Evolutionary conservation across 2,113 vertebrate species (phyloP).

Genomic region (Neogale vison): DNA sequence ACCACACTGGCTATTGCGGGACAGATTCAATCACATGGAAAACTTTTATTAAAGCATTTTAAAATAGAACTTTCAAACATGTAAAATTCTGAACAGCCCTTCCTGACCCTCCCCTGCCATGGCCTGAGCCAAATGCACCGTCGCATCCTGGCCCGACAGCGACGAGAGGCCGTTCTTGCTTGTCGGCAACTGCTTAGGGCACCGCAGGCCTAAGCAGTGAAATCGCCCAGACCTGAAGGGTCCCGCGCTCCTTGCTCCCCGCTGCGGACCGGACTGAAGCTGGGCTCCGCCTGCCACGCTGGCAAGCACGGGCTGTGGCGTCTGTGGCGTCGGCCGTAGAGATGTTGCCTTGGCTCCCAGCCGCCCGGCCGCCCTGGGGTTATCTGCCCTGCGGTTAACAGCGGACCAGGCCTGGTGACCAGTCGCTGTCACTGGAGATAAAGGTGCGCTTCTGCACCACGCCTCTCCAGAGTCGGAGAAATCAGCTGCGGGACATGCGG

Average conservation of each 20-base stretch:
- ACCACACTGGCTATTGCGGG: too few relatives aligned
- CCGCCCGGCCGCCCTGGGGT: background rate
- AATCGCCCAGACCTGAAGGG: background rate
- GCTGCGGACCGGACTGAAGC: background rate
- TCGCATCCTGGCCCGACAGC: background rate
- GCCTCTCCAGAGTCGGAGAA: background rate
- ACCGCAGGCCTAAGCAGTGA: background rate
- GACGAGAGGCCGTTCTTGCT: accelerated
- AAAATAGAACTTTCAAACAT: background rate
- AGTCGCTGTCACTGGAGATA: background rate
- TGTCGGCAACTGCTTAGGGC: background rate
- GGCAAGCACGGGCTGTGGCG: accelerated
- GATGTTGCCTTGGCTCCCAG: accelerated
- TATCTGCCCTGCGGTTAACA: background rate
- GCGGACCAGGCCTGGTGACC: background rate
- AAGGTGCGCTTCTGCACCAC: background rate
- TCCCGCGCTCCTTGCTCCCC: accelerated
- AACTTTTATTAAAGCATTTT: background rate
- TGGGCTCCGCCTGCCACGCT: accelerated
- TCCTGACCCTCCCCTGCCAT: background rate
- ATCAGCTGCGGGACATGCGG: background rate
- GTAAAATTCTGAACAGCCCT: background rate
- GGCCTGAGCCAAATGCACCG: background rate
- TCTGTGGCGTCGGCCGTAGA: background rate
- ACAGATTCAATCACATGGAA: background rate